A percentile compares a stretch with the other conserved stretches of the same genome.
Conservation (phyloP, 2,888 invertebrate species). For the Vesta saturnalis region DNA sequence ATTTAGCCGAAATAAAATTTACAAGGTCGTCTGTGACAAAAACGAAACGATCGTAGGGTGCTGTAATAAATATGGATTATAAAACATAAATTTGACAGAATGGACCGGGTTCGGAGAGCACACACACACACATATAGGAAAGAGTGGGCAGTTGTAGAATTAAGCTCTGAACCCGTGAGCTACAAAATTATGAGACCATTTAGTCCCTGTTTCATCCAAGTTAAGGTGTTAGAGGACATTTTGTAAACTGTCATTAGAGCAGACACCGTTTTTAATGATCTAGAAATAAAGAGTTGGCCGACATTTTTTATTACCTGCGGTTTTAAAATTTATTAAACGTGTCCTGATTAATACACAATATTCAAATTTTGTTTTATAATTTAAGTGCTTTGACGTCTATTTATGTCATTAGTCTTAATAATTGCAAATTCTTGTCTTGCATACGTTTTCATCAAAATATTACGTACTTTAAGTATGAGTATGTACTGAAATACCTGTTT, state of each 20-base stretch:
- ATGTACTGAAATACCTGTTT: too few relatives aligned
- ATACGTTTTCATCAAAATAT: too few relatives aligned
- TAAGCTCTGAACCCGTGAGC: conserved; percentile 8
- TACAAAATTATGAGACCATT: conserved; percentile 37
- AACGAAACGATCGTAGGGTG: conserved; percentile 45
- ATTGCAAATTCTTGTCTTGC: too few relatives aligned
- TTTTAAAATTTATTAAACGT: conserved; percentile 32
- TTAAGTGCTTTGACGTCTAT: background rate
- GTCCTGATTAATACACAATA: conserved; percentile 8
- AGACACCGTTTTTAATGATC: conserved; percentile 39
- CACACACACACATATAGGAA: conserved; percentile 12
- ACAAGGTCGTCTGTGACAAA: conserved; percentile 45
- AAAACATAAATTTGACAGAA: conserved; percentile 53
- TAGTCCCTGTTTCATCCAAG: conserved; percentile 36
- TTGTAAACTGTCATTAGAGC: conserved; percentile 43
- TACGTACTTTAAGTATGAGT: too few relatives aligned
- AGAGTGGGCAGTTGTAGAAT: conserved; percentile 21
- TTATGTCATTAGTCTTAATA: too few relatives aligned
- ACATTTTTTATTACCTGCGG: conserved; percentile 28
- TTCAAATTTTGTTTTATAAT: conserved; percentile 11
- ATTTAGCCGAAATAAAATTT: conserved; percentile 45
- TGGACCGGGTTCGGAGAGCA: conserved; percentile 38
- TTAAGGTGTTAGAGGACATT: conserved; percentile 38
- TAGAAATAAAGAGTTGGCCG: conserved; percentile 37
- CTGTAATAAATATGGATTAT: conserved; percentile 53